phyloP scores from a whole-genome alignment of 2,113 vertebrate species.

The Microtus oregoni region DNA sequence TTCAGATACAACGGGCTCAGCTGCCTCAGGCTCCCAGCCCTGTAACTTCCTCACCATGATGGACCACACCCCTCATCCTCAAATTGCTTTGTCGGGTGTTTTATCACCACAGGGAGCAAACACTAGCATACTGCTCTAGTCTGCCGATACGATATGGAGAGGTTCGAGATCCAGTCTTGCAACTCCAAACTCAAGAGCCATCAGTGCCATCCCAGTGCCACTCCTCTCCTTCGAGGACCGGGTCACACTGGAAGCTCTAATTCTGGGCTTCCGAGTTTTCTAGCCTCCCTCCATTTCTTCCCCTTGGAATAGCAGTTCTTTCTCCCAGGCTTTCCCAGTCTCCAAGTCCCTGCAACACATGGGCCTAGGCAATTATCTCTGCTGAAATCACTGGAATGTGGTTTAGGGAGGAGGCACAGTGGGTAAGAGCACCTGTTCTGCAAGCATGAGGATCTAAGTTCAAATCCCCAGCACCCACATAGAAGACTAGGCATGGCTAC shows the following conservation, averaged over 20 bases:
- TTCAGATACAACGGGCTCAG: neutral
- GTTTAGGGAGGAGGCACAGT: neutral
- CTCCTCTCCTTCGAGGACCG: neutral
- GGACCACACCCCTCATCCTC: too few species aligned
- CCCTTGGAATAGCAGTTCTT: neutral
- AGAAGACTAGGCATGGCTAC: neutral
- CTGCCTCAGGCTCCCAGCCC: neutral
- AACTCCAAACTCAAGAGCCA: neutral
- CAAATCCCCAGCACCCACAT: neutral
- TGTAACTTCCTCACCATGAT: neutral
- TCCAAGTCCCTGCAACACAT: neutral
- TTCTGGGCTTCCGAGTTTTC: neutral
- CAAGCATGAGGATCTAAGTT: neutral
- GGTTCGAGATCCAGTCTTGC: neutral
- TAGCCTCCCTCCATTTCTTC: neutral
- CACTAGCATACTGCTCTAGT: neutral
- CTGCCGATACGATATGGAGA: rapidly evolving
- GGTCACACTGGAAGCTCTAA: neutral
- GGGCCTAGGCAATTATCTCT: neutral
- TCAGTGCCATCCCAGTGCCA: neutral
- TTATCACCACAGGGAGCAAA: neutral
- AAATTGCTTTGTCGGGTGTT: too few species aligned
- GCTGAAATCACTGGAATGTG: neutral
- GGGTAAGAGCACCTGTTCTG: neutral
- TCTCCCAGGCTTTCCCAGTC: neutral